These are phyloP conservation scores for Lasioglossum baleicum DNA, from an alignment of 1,140 invertebrate species.

Conservation along the genomic window DNA sequence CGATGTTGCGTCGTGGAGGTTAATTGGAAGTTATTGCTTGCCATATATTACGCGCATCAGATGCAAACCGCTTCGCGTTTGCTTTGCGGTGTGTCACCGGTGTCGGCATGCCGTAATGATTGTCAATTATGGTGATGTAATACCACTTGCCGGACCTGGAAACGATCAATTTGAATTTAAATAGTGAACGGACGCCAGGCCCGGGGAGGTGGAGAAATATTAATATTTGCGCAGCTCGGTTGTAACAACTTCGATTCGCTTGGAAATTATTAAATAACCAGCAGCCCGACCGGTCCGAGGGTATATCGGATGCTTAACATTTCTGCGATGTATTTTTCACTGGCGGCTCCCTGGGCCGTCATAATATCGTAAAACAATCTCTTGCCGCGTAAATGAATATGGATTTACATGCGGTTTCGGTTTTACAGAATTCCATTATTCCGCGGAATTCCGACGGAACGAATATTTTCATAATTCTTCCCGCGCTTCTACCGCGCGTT, in stretches of 20 bases:
- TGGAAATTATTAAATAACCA: conserved; percentile 33
- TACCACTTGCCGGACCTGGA: conserved; percentile 5
- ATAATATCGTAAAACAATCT: conserved; percentile 42
- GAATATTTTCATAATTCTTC: conserved; percentile 35
- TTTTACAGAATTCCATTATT: conserved; percentile 43
- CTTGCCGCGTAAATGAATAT: conserved; percentile 10
- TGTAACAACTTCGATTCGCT: not conserved
- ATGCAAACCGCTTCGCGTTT: conserved; percentile 25
- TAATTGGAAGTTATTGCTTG: conserved; percentile 57
- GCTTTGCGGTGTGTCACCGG: conserved; percentile 38
- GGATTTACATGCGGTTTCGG: conserved; percentile 17
- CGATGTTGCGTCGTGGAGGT: conserved; percentile 47
- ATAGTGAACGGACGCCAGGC: not conserved
- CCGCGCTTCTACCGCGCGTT: not conserved
- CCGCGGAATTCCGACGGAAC: not conserved
- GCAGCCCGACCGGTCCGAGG: no score
- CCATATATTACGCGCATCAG: conserved; percentile 50
- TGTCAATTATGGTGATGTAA: conserved; percentile 52
- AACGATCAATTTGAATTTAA: conserved; percentile 46
- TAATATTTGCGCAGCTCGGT: conserved; percentile 9
- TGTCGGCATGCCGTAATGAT: conserved; percentile 42
- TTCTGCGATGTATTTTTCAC: conserved; percentile 3
- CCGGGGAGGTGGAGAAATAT: not conserved
- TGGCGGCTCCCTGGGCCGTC: not conserved
- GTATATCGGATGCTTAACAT: conserved; percentile 18